Conservation (phyloP, 2,797 vertebrate species). For the Crenichthys baileyi region DNA sequence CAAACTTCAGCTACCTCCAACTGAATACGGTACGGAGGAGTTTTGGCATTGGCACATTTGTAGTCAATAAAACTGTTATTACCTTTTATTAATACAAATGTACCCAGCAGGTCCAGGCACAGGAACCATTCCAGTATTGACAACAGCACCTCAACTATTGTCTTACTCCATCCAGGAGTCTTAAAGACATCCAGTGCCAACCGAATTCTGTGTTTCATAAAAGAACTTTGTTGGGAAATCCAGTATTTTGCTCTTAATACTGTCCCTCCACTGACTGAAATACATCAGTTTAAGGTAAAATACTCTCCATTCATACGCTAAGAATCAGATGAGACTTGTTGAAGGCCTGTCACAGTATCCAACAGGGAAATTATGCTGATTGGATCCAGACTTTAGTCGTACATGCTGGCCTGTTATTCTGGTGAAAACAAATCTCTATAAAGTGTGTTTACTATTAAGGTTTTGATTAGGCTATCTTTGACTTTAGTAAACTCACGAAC, state of each 20-base stretch:
- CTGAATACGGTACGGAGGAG: constrained; percentile 19
- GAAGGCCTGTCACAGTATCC: constrained; percentile 21
- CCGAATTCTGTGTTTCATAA: constrained; percentile 48
- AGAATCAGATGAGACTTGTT: constrained; percentile 16
- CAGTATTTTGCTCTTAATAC: constrained; percentile 52
- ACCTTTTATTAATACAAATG: constrained; percentile 18
- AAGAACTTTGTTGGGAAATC: constrained; percentile 65
- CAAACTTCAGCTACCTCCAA: constrained; percentile 37
- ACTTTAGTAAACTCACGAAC: constrained; percentile 20
- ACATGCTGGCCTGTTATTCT: constrained; percentile 20
- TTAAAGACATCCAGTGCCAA: constrained; percentile 48
- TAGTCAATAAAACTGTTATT: neutral
- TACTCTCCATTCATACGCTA: constrained; percentile 15
- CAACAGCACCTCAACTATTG: constrained; percentile 5
- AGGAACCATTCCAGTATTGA: neutral
- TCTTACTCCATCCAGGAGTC: constrained; percentile 35
- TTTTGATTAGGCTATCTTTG: constrained; percentile 30
- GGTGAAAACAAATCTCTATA: constrained; percentile 21
- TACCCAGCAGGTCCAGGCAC: constrained; percentile 1
- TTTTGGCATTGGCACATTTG: constrained; percentile 3
- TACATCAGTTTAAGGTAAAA: constrained; percentile 20
- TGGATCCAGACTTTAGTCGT: constrained; percentile 18
- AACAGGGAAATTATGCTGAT: constrained; percentile 23
- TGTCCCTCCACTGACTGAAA: constrained; percentile 38
- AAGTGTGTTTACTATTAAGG: constrained; percentile 48